phyloP scores from a whole-genome alignment of 2,113 vertebrate genomes.

The Dissostichus mawsoni region DNA sequence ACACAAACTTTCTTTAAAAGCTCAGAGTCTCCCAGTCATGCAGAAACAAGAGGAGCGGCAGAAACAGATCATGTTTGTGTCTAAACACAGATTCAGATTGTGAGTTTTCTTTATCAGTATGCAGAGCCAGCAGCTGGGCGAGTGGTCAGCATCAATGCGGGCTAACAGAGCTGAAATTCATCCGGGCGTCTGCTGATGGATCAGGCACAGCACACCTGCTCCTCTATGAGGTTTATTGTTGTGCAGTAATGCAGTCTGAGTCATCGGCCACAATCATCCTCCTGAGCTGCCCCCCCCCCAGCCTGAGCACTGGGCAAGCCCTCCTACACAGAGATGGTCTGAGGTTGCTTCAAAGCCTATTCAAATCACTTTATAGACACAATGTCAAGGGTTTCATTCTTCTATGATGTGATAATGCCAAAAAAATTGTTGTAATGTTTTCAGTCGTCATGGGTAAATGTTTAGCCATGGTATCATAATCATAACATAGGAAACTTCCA shows the following conservation, averaged over 20 bases:
- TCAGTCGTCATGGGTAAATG: not conserved
- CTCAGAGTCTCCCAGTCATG: not conserved
- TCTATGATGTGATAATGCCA: not conserved
- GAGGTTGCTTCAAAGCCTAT: constrained; percentile 1
- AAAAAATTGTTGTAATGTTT: not conserved
- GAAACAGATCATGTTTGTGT: constrained; percentile 14
- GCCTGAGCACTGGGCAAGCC: constrained; percentile 41
- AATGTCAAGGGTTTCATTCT: not conserved
- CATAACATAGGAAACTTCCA: not conserved
- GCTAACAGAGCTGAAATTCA: constrained; percentile 70
- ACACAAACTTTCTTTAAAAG: not conserved
- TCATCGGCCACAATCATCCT: constrained; percentile 55
- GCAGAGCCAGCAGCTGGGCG: constrained; percentile 21
- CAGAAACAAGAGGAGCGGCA: not conserved
- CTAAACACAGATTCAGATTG: constrained; percentile 26
- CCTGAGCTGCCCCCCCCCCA: constrained; percentile 56
- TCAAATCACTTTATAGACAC: not conserved
- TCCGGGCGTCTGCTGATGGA: constrained; percentile 48
- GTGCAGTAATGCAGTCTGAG: constrained; percentile 39
- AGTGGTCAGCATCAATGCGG: constrained; percentile 15
- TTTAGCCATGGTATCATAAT: not conserved
- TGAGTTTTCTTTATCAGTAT: not conserved
- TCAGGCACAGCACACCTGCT: constrained; percentile 27
- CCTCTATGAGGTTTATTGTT: constrained; percentile 61
- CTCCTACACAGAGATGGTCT: constrained; percentile 27